Evolutionary conservation across 1,140 invertebrate species (phyloP).

Genomic region (Drosophila persimilis): DNA sequence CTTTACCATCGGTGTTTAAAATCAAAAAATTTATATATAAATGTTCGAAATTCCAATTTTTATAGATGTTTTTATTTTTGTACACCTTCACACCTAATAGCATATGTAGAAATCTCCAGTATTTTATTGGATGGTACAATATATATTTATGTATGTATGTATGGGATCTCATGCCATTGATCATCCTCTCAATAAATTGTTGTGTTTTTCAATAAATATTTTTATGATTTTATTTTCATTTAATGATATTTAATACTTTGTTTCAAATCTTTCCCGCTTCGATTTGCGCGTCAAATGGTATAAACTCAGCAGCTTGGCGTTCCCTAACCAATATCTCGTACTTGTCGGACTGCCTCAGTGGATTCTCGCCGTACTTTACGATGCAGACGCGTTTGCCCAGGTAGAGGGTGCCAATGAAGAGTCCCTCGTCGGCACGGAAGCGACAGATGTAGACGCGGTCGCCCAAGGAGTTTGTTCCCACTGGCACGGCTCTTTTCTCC

Average conservation of each 20-base stretch:
- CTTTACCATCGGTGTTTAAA: too few species aligned
- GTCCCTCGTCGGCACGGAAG: background rate
- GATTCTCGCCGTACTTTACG: constrained; percentile 17
- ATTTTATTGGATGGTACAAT: too few species aligned
- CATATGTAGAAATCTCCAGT: too few species aligned
- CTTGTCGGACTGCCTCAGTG: constrained; percentile 22
- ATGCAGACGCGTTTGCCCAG: constrained; percentile 9
- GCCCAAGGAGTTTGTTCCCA: constrained; percentile 15
- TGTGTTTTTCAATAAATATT: constrained; percentile 9
- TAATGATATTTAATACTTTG: background rate
- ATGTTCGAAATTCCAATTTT: too few species aligned
- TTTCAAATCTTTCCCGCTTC: background rate
- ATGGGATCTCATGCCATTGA: too few species aligned
- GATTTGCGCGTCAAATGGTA: background rate
- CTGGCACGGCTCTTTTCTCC: constrained; percentile 34
- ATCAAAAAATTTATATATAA: too few species aligned
- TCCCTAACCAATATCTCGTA: constrained; percentile 34
- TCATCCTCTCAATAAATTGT: too few species aligned
- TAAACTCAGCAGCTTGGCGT: background rate
- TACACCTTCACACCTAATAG: too few species aligned
- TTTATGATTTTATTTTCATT: constrained; percentile 7
- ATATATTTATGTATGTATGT: too few species aligned
- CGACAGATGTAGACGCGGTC: constrained; percentile 38
- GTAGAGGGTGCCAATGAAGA: constrained; percentile 22
- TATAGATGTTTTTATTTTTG: too few species aligned